phyloP scores from a whole-genome alignment of 2,113 vertebrate species.

The Prolemur simus region DNA sequence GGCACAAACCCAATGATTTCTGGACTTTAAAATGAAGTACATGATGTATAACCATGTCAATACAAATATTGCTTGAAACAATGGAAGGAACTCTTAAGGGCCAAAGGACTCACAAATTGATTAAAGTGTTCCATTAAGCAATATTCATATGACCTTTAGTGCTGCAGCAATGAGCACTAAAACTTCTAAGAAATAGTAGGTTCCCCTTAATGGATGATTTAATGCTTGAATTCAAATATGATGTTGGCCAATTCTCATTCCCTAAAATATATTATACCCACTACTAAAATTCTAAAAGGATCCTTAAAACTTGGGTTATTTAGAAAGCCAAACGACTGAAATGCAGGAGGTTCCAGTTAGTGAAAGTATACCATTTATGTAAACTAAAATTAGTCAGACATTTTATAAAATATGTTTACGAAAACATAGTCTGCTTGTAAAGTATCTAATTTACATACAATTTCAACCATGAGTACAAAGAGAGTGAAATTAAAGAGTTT shows the following conservation, averaged over 20 bases:
- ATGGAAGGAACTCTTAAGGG: neutral
- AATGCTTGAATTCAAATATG: neutral
- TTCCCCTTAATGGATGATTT: slow-evolving; percentile 30
- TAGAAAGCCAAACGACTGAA: slow-evolving; percentile 37
- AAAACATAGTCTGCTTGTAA: slow-evolving; percentile 52
- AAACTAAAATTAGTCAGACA: neutral
- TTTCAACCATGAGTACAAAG: slow-evolving; percentile 2
- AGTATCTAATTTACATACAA: slow-evolving; percentile 70
- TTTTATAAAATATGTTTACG: slow-evolving; percentile 22
- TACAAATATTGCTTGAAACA: neutral
- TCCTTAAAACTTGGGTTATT: neutral
- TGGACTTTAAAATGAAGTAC: slow-evolving; percentile 19
- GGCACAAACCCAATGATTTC: neutral
- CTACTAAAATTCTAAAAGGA: neutral
- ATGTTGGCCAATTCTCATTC: neutral
- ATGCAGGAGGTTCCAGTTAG: neutral
- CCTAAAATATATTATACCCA: neutral
- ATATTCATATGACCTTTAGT: neutral
- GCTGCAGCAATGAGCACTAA: neutral
- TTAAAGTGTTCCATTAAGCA: slow-evolving; percentile 28
- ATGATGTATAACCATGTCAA: neutral
- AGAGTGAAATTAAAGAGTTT: slow-evolving; percentile 64
- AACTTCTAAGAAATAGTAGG: neutral
- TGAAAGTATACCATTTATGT: neutral
- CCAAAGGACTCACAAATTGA: neutral